phyloP scores from a whole-genome alignment of 2,888 invertebrate genomes.

The Cordilura impudica region DNA sequence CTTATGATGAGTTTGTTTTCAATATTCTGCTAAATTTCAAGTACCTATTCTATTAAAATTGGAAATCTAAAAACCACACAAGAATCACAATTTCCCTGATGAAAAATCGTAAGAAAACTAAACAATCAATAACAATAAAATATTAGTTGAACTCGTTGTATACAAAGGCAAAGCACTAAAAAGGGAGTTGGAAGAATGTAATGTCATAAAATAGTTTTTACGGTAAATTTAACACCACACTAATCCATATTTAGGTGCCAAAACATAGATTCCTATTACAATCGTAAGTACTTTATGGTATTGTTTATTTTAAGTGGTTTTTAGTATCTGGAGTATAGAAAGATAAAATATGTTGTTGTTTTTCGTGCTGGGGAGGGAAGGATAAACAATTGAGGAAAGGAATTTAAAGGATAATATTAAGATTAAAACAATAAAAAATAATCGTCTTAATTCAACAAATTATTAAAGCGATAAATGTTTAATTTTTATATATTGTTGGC shows the following conservation, averaged over 20 bases:
- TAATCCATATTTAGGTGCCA: conserved; percentile 60
- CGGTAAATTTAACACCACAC: conserved; percentile 58
- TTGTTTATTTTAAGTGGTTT: conserved; percentile 58
- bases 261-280: conserved; percentile 58
- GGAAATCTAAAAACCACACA: conserved; percentile 16
- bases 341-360: too few relatives aligned
- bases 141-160: too few relatives aligned
- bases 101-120: neutral
- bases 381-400: too few relatives aligned
- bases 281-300: conserved; percentile 51
- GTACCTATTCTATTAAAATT: neutral
- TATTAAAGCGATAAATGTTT: too few relatives aligned
- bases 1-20: conserved; percentile 2
- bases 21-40: neutral
- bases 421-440: too few relatives aligned
- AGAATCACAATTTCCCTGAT: neutral
- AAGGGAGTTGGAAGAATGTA: neutral
- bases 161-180: conserved; percentile 2
- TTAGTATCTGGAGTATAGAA: neutral
- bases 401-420: too few relatives aligned
- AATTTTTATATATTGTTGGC: too few relatives aligned
- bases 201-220: conserved; percentile 58
- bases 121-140: conserved; percentile 45
- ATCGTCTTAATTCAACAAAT: too few relatives aligned
- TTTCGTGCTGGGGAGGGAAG: too few relatives aligned